Evolutionary conservation across 1,140 invertebrate genomes (phyloP), one percentile per base, ranked within the genome.

Genomic region (Hylaeus volcanicus): DNA sequence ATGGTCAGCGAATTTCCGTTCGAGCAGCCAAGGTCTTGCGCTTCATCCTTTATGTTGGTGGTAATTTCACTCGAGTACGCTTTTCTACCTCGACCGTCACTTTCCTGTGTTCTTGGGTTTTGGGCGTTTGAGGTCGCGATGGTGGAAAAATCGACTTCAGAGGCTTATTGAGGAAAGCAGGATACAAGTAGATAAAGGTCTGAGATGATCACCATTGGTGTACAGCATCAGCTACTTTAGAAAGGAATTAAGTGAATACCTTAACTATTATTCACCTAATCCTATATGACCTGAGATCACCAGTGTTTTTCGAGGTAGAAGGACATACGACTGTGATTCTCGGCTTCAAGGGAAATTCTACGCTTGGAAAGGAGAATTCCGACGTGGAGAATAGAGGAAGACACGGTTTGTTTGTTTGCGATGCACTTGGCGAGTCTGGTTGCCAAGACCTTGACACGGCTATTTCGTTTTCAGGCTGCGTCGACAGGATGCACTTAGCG

Each of bases 401-500:
- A 66, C 71, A 6, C 69, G 69, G 37, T 5, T 60, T 74, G 61
- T 68, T 80, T 74, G 72, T 80, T 74, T 66, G 78, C 61, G 53
- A 80, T 74, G 71, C 63, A 60, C 71, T 74, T 74, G 1, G 63
- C 71, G 43, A 74, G 45, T 68, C 86, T 83, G 79, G 82, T 86
- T 86, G 82, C 82, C 84, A 81, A 85, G 83, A 81, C 84, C 81
- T 81, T 56, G 70, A 79, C 76, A 79, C 86, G 80, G 78, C 87
- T 88, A 85, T 80, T 79, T 88, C 84, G 87, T 86, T 86, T 87
- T 87, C 86, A 85, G 81, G 86, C 48, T 66, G 63, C 78, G 61
- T 66, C 71, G 48, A 5, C 37, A 79, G 60, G 58, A 73, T 64
- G 53, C 14, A 39, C 51, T 73, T 72, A 53, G 41, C 69, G 37